Conservation (phyloP, 2,888 invertebrate species). For the Apamea crenata region DNA sequence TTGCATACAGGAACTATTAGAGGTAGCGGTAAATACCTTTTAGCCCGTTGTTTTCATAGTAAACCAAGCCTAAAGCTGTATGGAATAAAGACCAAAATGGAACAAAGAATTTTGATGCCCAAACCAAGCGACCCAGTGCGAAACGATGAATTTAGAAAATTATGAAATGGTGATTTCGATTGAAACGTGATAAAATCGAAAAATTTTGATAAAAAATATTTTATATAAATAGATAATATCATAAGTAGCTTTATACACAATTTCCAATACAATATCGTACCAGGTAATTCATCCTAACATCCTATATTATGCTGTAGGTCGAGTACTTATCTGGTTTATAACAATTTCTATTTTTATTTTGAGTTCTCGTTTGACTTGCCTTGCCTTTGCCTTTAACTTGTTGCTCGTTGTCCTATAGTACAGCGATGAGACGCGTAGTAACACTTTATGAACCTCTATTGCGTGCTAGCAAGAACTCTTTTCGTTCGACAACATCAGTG, state of each 20-base stretch:
- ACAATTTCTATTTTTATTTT: not conserved
- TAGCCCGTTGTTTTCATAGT: slow-evolving; percentile 50
- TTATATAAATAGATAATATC: not conserved
- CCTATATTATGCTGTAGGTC: not conserved
- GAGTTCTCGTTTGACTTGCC: not conserved
- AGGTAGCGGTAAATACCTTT: slow-evolving; percentile 67
- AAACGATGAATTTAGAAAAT: slow-evolving; percentile 35
- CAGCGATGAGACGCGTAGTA: not conserved
- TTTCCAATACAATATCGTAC: not conserved
- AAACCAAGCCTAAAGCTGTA: slow-evolving; percentile 53
- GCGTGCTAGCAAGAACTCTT: not conserved
- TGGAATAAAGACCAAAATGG: slow-evolving; percentile 54
- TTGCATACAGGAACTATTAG: slow-evolving; percentile 42
- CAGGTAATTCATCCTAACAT: not conserved
- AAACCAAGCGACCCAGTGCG: slow-evolving; percentile 66
- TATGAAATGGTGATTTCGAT: slow-evolving; percentile 8
- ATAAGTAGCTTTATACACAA: slow-evolving; percentile 26
- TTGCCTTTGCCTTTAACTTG: too few species aligned
- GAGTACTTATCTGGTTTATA: not conserved
- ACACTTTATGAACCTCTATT: not conserved
- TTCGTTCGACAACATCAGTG: not conserved
- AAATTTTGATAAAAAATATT: not conserved
- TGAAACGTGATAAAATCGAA: slow-evolving; percentile 4
- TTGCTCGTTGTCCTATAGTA: not conserved
- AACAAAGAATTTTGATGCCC: slow-evolving; percentile 44